Conservation (phyloP, 2,888 invertebrate species). For the Proisotoma minuta region DNA sequence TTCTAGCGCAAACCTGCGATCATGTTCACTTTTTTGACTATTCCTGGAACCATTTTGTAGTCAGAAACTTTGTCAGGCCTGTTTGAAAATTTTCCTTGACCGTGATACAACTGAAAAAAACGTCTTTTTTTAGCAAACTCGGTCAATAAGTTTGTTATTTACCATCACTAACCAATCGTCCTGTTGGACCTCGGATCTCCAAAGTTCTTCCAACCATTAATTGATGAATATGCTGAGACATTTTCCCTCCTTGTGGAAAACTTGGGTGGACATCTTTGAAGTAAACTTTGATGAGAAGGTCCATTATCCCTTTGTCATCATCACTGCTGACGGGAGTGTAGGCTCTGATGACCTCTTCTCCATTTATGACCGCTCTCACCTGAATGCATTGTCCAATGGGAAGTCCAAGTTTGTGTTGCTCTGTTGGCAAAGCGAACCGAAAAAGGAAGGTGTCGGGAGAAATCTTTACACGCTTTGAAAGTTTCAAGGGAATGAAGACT, state of each 20-base stretch:
- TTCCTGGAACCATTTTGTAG: not conserved
- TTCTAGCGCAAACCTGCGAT: not conserved
- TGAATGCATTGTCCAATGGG: not conserved
- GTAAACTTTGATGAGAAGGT: conserved; percentile 1
- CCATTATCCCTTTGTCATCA: not conserved
- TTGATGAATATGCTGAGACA: not conserved
- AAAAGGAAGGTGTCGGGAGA: not conserved
- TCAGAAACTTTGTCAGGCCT: not conserved
- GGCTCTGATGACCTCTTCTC: not conserved
- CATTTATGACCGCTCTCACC: not conserved
- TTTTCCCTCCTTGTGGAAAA: not conserved
- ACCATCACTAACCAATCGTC: not conserved
- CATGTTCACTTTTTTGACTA: not conserved
- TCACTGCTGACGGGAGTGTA: not conserved
- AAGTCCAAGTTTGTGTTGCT: not conserved
- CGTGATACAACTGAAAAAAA: not conserved
- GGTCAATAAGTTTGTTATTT: not conserved
- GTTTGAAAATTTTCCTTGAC: not conserved
- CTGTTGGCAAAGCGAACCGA: not conserved
- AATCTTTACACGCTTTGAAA: not conserved
- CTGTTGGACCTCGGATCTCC: not conserved
- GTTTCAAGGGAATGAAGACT: not conserved
- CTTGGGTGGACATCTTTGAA: not conserved
- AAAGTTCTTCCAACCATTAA: not conserved
- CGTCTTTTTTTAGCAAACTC: not conserved